Base-by-base conservation (phyloP, 2,113 vertebrate genomes). In the Barnardius zonarius region DNA sequence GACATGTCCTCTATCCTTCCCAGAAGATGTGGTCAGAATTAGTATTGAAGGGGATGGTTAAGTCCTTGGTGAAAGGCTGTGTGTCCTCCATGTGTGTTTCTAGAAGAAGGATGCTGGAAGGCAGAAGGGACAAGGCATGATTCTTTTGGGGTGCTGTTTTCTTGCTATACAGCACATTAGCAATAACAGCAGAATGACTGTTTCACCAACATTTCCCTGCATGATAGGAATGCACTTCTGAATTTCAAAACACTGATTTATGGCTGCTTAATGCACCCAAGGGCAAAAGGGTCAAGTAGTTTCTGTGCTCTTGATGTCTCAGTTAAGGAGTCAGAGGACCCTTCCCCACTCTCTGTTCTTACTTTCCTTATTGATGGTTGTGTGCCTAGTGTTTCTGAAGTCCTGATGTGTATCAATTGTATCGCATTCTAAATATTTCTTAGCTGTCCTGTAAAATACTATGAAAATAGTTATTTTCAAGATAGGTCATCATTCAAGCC, bases 91-190 rank as follows among this genome's bases (percentile, higher is more conserved):
- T 9, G 2, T 23, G 4, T 30, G 9, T 46, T 64, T 51, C 22
- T 64, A 37, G n/a, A 52, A 18, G 31, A 39, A 57, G n/a, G 12
- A 28, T 25, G 25, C 18, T 35, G 39, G 49, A 48, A 63, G 27
- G 35, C 48, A 73, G 35, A 59, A 59, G 10, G 17, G 44, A 37
- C 6, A 69, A 67, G 48, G 33, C 59, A 54, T 14, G 1, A 30
- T 33, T 78, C 22, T 63, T 12, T 17, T 0, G 2, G 48, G 9
- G 3, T 25, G 37, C 20, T 86, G 44, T 0, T 17, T 39, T 78
- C 57, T 70, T 48, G 13, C 49, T 28, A 0, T 37, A 44, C 46
- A 73, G 44, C 39, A 62, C 3, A 7, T 27, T 4, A 51, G 22
- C 18, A 48, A 33, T 25, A 55, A 57, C 6, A 73, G n/a, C n/a